Evolutionary conservation across 2,888 invertebrate species (phyloP).

Genomic region (Troides aeacus): DNA sequence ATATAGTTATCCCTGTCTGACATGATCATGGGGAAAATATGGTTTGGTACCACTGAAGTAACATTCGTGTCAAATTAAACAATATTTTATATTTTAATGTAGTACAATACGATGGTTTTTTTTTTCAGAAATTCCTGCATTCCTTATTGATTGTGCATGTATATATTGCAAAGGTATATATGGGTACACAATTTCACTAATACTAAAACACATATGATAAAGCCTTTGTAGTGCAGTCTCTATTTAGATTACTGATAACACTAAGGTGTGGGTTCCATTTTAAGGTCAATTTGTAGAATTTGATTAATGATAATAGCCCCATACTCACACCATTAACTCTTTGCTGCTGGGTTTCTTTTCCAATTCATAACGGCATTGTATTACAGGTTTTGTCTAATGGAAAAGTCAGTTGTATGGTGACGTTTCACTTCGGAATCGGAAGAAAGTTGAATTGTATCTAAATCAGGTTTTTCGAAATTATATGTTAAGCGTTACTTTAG

Average conservation of each 20-base stretch:
- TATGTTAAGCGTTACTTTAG: too few species aligned
- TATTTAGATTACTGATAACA: too few species aligned
- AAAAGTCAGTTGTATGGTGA: constrained; percentile 38
- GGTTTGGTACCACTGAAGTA: constrained; percentile 54
- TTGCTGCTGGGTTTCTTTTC: constrained; percentile 28
- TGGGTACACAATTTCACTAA: neutral
- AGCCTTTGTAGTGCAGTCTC: neutral
- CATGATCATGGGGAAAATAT: constrained; percentile 54
- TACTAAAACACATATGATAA: neutral
- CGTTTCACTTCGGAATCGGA: constrained; percentile 34
- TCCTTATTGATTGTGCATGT: neutral
- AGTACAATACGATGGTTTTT: neutral
- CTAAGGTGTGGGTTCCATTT: too few species aligned
- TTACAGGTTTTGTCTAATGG: constrained; percentile 35
- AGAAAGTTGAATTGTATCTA: constrained; percentile 36
- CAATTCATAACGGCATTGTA: constrained; percentile 34
- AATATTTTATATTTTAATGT: neutral
- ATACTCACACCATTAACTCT: constrained; percentile 31
- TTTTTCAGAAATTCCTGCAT: neutral
- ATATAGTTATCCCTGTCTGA: constrained; percentile 62
- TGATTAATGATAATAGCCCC: neutral
- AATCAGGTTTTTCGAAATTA: constrained; percentile 20
- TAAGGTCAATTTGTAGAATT: too few species aligned
- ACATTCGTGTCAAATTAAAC: neutral
- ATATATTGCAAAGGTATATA: neutral